Evolutionary conservation across 2,888 invertebrate genomes (phyloP), one percentile per base, ranked within the genome.

Genomic region (Cephus rjabovi): DNA sequence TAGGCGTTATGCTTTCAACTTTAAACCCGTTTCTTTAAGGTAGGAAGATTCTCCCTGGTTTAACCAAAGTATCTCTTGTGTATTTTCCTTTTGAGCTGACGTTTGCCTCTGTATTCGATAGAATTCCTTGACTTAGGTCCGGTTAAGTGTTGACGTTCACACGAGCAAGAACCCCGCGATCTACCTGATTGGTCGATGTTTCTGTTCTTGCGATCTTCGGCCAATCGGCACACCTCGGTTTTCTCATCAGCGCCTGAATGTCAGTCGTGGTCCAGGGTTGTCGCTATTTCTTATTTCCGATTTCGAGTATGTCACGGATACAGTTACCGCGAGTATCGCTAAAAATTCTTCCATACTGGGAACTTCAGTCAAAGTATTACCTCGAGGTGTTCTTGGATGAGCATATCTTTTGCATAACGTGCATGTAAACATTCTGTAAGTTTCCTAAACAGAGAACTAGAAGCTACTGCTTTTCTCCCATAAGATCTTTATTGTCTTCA

Each of bases 131-230:
- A 81, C 79, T 85, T 80, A 82, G 81, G 85, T 82, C 78, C 81
- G 79, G 84, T 85, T 85, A 79, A 78, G 69, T 81, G 85, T 84
- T 85, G 85, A 85, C 85, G 85, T 85, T 84, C 80, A 76, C 80
- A 77, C 75, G 83, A 76, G 73, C 81, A 74, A 56, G 80, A 80
- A 78, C 81, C 79, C 35, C 56, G 56, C 56, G 56, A 56, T 23
- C 9, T 68, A 79, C 80, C 69, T 79, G 84, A 83, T 81, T 81
- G 83, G 83, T 80, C 77, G 80, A 75, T 81, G 81, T 76, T 84
- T 83, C 84, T 56, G 56, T 56, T 56, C 56, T 56, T 56, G 79
- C 81, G 84, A 85, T 82, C 84, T 82, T 81, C 82, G 23, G 68
- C 69, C 83, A 82, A 82, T 84, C 82, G 77, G 79, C 80, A 74